Base-by-base conservation (phyloP, 2,113 vertebrate species). In the Syrrhaptes paradoxus region DNA sequence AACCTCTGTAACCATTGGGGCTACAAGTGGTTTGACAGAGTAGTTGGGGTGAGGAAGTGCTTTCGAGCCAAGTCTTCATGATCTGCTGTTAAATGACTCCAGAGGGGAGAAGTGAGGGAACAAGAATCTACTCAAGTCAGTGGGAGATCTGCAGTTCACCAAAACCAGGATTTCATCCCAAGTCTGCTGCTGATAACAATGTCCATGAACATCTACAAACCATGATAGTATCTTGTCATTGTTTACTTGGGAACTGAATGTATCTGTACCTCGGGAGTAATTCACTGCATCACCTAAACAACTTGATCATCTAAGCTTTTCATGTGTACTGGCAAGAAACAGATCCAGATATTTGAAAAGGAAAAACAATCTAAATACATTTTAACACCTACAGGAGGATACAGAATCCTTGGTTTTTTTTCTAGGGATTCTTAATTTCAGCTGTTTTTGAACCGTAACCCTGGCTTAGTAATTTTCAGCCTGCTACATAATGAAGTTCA, bases 401-500 rank as follows among this genome's bases (percentile, higher is more conserved):
- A 57, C 61, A 65, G 77, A 84, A 68, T 75, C 43, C 51, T 18
- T 63, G 14, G 43, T 59, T 86, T 77, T 77, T 91, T 95, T 72
- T 48, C 52, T 81, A 15, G 15, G 11, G 41, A 77, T 75, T 80
- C 68, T 91, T 87, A 20, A 66, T 62, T 94, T 88, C 87, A 81
- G 16, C 52, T 75, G 52, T 52, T 95, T 94, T 75, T 96, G 86
- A 97, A 89, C 83, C 6, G 2, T 87, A 92, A 86, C 68, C 63
- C 21, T 49, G 45, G 54, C 22, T 91, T 79, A 55, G 72, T 86
- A 93, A 95, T 95, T 92, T 95, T 94, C 68, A 87, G 34, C 58
- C 43, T 91, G 57, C 67, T 77, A 74, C n/a, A 70, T 91, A 95
- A 96, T 31, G 49, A 92, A 94, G 87, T 91, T 95, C 72, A 85